phyloP scores from a whole-genome alignment of 2,888 invertebrate genomes.

The Dysmachus trigonus region DNA sequence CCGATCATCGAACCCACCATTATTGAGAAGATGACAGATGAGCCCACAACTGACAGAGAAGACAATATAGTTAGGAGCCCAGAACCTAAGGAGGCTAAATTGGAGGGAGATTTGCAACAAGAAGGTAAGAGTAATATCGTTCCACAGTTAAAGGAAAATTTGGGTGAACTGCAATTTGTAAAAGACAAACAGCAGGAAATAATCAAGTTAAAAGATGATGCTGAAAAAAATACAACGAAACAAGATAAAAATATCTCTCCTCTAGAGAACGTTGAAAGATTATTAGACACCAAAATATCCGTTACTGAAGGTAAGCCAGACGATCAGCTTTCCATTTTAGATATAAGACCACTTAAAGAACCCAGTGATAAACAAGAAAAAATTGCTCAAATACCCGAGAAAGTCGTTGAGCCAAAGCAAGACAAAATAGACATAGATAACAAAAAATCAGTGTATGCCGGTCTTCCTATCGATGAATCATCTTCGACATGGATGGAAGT shows the following conservation, averaged over 20 bases:
- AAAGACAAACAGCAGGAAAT: background rate
- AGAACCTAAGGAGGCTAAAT: background rate
- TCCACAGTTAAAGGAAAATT: background rate
- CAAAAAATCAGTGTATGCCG: slow-evolving; percentile 52
- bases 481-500: slow-evolving; percentile 59
- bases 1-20: slow-evolving; percentile 46
- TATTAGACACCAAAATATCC: background rate
- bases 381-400: background rate
- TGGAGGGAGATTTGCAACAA: background rate
- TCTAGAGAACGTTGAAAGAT: background rate
- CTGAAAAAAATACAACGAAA: background rate
- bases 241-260: no score
- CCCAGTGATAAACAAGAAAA: background rate
- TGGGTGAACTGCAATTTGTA: background rate
- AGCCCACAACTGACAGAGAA: background rate
- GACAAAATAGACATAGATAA: background rate
- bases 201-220: background rate
- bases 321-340: background rate
- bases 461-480: slow-evolving; percentile 53
- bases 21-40: slow-evolving; percentile 10
- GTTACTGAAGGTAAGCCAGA: background rate
- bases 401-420: background rate
- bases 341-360: background rate
- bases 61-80: background rate
- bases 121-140: background rate